These are phyloP conservation scores for Drosophila prosaltans DNA, from an alignment of 1,140 invertebrate genomes.

Conservation along the genomic window DNA sequence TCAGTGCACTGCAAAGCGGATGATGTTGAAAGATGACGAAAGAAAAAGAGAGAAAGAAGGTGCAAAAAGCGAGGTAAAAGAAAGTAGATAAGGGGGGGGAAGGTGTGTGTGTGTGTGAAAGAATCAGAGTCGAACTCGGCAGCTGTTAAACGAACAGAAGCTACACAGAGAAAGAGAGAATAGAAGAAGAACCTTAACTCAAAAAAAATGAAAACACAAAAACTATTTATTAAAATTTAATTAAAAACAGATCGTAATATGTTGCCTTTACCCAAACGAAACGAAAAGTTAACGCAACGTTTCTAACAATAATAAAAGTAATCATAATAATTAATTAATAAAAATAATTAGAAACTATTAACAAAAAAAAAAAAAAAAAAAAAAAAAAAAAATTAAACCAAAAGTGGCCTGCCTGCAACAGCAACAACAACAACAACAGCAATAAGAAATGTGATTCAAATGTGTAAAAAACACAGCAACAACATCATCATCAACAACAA, in stretches of 20 bases:
- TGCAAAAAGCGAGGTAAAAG: no score
- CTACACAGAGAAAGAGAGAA: no score
- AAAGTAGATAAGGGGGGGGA: neutral
- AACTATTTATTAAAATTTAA: slow-evolving; percentile 65
- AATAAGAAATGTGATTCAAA: slow-evolving; percentile 74
- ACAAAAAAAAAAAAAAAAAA: slow-evolving; percentile 24
- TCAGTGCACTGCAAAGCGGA: slow-evolving; percentile 42
- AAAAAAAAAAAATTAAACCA: slow-evolving; percentile 26
- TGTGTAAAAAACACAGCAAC: slow-evolving; percentile 40
- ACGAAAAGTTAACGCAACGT: slow-evolving; percentile 76
- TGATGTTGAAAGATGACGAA: neutral
- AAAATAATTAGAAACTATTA: slow-evolving; percentile 15
- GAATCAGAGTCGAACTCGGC: neutral
- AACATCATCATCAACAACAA: slow-evolving; percentile 66
- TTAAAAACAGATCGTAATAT: slow-evolving; percentile 65
- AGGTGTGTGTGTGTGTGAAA: neutral
- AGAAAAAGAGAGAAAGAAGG: slow-evolving; percentile 4
- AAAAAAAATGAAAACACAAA: slow-evolving; percentile 26
- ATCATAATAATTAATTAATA: slow-evolving; percentile 23
- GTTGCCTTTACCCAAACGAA: slow-evolving; percentile 69
- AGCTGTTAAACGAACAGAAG: slow-evolving; percentile 25
- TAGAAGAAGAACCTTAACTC: no score
- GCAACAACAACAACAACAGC: slow-evolving; percentile 36
- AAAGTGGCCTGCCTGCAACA: slow-evolving; percentile 78
- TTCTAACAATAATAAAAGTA: slow-evolving; percentile 61